Evolutionary conservation across 2,113 vertebrate genomes (phyloP).

Genomic region (Daboia siamensis): DNA sequence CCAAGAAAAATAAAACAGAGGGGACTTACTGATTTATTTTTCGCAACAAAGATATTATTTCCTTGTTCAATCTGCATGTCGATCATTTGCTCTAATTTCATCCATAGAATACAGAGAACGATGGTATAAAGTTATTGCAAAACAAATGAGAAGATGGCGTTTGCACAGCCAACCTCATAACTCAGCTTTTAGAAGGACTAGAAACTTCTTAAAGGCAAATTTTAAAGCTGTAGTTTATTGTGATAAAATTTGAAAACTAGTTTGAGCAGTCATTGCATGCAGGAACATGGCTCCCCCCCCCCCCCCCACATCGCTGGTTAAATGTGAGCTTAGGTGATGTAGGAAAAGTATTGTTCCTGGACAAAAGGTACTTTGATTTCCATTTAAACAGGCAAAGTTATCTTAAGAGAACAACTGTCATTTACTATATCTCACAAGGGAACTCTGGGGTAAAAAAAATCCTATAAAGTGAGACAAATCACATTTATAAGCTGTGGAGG

Average conservation of each 20-base stretch:
- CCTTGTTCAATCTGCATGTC: background rate
- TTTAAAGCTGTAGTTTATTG: background rate
- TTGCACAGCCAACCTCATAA: background rate
- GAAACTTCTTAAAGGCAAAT: background rate
- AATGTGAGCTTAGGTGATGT: background rate
- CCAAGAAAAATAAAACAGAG: background rate
- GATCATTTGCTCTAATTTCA: background rate
- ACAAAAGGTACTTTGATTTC: background rate
- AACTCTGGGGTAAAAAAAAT: background rate
- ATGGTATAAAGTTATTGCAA: background rate
- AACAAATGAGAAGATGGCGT: background rate
- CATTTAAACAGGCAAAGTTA: background rate
- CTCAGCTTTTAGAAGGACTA: background rate
- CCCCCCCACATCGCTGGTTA: background rate
- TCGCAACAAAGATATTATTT: background rate
- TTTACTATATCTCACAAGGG: background rate
- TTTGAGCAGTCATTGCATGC: background rate
- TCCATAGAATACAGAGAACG: background rate
- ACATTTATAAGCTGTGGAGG: background rate
- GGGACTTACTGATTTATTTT: background rate
- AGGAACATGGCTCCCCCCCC: background rate
- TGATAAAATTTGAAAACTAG: background rate
- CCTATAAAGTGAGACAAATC: background rate
- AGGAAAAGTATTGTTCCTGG: background rate
- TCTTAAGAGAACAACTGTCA: background rate